Percentiles rank a stretch among this genome's conserved stretches.
These are phyloP conservation scores for pig (Sus scrofa) DNA, from an alignment of 2,113 vertebrate genomes.

Conservation along the genomic window T2T-Sscrofa CM000823.6:7988501-7989000, in stretches of 20 bases:
- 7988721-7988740: background rate
- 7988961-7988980: background rate
- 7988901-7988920: no score
- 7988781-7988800: no score
- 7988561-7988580: background rate
- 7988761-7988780: no score
- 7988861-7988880: no score
- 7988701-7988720: background rate
- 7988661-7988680: background rate
- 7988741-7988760: no score
- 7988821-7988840: no score
- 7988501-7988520: background rate
- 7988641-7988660: background rate
- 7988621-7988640: background rate
- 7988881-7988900: no score
- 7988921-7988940: no score
- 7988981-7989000: background rate
- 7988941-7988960: background rate
- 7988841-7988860: no score
- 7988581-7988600: background rate
- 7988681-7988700: background rate
- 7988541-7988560: background rate
- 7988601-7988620: background rate
- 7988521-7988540: background rate
- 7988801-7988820: no score